Conservation (phyloP, 2,888 invertebrate genomes). For the Oegoconia quadripuncta region DNA sequence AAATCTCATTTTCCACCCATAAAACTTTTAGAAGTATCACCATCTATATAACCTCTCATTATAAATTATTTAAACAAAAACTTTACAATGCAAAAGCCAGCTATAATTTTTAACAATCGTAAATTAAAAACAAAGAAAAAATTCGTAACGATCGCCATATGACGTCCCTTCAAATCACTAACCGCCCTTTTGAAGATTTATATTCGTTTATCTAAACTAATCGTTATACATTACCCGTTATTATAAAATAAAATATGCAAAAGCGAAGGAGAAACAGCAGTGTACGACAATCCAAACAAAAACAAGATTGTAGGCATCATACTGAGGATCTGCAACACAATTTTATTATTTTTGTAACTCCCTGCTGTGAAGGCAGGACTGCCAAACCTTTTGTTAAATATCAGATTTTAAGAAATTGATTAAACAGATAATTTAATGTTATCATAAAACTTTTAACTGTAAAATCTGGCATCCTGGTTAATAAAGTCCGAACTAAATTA, state of each 20-base stretch:
- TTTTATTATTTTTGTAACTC: constrained; percentile 53
- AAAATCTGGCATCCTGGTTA: too few relatives aligned
- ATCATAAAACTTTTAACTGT: too few relatives aligned
- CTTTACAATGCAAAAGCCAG: constrained; percentile 47
- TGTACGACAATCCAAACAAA: constrained; percentile 38
- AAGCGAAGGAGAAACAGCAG: constrained; percentile 31
- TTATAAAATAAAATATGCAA: background rate
- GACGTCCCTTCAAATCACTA: constrained; percentile 53
- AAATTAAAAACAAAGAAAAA: constrained; percentile 67
- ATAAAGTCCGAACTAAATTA: too few relatives aligned
- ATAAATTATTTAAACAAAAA: constrained; percentile 39
- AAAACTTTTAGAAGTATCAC: constrained; percentile 33
- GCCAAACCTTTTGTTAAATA: constrained; percentile 11
- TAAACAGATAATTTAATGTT: too few relatives aligned
- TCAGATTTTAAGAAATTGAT: too few relatives aligned
- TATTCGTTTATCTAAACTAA: constrained; percentile 26
- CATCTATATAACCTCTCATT: constrained; percentile 39
- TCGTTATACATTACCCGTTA: constrained; percentile 43
- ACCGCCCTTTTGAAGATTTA: constrained; percentile 59
- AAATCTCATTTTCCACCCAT: constrained; percentile 18
- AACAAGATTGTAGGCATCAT: constrained; percentile 39
- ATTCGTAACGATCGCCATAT: constrained; percentile 66
- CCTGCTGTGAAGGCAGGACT: constrained; percentile 49
- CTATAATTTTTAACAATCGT: constrained; percentile 51
- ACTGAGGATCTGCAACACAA: constrained; percentile 55